These are phyloP conservation scores for Lethenteron reissneri DNA, from an alignment of 2,113 vertebrate genomes.

Conservation along the genomic window DNA sequence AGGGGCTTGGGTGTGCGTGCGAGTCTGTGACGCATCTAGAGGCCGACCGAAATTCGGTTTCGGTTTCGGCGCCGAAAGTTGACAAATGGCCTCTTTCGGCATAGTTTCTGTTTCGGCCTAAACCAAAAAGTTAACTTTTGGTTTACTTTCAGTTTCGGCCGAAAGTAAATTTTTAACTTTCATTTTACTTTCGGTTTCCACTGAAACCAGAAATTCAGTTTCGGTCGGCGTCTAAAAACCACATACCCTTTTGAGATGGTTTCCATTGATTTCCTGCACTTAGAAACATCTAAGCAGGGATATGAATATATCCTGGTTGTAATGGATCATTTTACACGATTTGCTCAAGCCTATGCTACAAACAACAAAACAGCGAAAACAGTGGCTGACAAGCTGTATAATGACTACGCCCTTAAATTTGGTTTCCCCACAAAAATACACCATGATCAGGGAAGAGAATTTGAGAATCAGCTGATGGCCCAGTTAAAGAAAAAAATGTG, in stretches of 20 bases:
- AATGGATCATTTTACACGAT: constrained; percentile 6
- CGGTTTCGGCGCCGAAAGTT: too few species aligned
- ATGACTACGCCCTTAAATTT: constrained; percentile 8
- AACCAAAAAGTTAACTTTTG: too few species aligned
- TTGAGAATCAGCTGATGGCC: constrained; percentile 8
- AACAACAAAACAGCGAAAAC: constrained; percentile 7
- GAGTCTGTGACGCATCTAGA: too few species aligned
- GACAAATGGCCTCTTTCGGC: too few species aligned
- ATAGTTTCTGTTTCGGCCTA: too few species aligned
- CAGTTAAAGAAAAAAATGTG: not conserved
- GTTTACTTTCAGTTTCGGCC: too few species aligned
- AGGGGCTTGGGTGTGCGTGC: too few species aligned
- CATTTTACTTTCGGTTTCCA: too few species aligned
- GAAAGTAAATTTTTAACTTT: too few species aligned
- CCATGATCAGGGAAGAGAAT: constrained; percentile 5
- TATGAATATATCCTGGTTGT: constrained; percentile 9
- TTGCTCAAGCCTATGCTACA: constrained; percentile 4
- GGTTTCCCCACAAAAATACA: constrained; percentile 7
- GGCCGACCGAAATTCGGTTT: too few species aligned
- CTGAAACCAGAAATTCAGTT: too few species aligned
- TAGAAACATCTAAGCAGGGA: constrained; percentile 5
- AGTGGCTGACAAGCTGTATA: constrained; percentile 7
- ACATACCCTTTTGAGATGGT: constrained; percentile 9
- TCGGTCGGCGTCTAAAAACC: too few species aligned
- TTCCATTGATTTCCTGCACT: constrained; percentile 9